A percentile compares a stretch with the other conserved stretches of the same genome.
These are phyloP conservation scores for Miichthys miiuy DNA, from an alignment of 2,797 vertebrate species.

Conservation along the genomic window DNA sequence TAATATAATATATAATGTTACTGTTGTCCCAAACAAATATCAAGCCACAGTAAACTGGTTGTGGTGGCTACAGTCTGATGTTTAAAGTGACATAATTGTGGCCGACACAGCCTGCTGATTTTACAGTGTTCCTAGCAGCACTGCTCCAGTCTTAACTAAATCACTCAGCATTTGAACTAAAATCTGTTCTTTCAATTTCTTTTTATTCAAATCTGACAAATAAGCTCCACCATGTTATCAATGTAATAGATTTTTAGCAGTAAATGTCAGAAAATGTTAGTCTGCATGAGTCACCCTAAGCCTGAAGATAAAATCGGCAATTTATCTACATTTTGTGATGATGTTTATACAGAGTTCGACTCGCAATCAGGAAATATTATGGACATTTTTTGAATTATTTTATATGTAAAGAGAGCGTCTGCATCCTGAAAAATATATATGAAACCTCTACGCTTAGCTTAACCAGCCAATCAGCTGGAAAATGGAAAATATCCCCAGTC, in stretches of 20 bases:
- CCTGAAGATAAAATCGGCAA: slow-evolving; percentile 17
- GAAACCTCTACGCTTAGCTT: not conserved
- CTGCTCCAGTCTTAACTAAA: not conserved
- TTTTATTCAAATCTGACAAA: slow-evolving; percentile 14
- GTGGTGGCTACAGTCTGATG: not conserved
- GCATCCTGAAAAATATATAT: slow-evolving; percentile 8
- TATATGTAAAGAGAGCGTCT: slow-evolving; percentile 6
- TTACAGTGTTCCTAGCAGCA: not conserved
- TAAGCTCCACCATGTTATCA: slow-evolving; percentile 6
- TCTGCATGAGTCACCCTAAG: not conserved
- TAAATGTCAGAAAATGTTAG: slow-evolving; percentile 53
- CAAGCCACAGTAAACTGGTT: not conserved
- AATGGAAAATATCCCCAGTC: slow-evolving; percentile 22
- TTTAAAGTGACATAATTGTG: not conserved
- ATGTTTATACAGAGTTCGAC: slow-evolving; percentile 19
- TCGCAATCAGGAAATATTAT: not conserved
- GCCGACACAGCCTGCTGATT: not conserved
- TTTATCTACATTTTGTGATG: not conserved
- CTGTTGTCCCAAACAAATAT: not conserved
- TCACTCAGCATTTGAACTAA: not conserved
- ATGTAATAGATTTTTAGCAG: slow-evolving; percentile 21
- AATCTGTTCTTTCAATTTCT: not conserved
- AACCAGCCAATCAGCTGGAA: slow-evolving; percentile 3
- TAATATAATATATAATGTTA: not conserved
- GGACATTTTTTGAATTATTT: slow-evolving; percentile 2